Conservation (phyloP, 2,113 vertebrate genomes). For the Cranoglanis bouderius region DNA sequence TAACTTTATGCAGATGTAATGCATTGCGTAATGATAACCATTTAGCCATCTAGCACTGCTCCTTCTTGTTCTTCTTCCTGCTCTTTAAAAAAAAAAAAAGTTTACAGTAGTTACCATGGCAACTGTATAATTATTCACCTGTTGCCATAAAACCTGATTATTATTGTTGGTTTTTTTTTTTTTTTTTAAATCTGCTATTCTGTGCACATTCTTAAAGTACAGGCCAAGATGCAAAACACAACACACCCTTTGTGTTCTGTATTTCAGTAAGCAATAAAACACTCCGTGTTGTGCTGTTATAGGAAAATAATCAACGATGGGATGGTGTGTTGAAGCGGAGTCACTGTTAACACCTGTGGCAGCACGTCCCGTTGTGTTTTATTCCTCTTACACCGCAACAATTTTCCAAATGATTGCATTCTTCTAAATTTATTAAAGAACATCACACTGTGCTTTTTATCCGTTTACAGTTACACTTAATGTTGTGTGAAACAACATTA, state of each 20-base stretch:
- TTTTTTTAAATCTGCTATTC: background rate
- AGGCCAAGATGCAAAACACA: background rate
- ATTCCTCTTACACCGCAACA: background rate
- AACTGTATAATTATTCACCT: background rate
- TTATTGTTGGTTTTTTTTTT: too few relatives aligned
- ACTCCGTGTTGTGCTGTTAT: background rate
- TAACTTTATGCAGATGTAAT: background rate
- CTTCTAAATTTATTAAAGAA: too few relatives aligned
- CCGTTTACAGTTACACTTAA: too few relatives aligned
- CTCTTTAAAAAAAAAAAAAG: background rate
- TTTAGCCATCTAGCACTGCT: background rate
- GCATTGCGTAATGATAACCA: too few relatives aligned
- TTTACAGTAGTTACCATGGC: background rate
- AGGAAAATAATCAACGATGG: background rate
- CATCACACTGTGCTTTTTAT: too few relatives aligned
- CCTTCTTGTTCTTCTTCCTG: background rate
- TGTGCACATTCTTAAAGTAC: background rate
- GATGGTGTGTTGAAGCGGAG: background rate
- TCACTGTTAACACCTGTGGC: too few relatives aligned
- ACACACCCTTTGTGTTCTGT: background rate
- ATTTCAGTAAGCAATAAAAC: background rate
- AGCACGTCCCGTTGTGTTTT: too few relatives aligned
- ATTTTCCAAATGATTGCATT: background rate
- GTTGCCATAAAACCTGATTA: background rate
- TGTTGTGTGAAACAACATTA: too few relatives aligned